These are phyloP conservation scores for Pristiophorus japonicus DNA, from an alignment of 2,113 vertebrate species.

Conservation along the genomic window DNA sequence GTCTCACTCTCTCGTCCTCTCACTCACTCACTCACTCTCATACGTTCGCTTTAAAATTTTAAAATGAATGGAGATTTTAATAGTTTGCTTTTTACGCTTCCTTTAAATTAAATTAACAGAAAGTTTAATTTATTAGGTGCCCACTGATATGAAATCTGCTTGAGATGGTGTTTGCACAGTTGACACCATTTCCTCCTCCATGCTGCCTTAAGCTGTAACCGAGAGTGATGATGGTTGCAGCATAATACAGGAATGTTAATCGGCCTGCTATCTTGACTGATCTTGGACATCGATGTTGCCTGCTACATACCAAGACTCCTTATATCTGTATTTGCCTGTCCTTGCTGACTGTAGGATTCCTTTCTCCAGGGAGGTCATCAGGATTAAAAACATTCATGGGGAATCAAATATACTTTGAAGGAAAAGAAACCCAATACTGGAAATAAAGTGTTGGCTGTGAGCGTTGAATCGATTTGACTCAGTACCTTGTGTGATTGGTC, in stretches of 20 bases:
- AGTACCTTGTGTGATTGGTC: not conserved
- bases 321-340: not conserved
- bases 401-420: not conserved
- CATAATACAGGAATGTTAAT: constrained; percentile 25
- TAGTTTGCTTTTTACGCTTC: no score
- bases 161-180: not conserved
- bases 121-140: no score
- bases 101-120: no score
- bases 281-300: constrained; percentile 10
- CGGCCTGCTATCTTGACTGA: not conserved
- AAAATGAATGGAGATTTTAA: no score
- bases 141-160: not conserved
- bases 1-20: no score
- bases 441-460: not conserved
- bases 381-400: not conserved
- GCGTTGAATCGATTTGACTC: not conserved
- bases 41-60: no score
- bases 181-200: not conserved
- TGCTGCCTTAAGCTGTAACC: not conserved
- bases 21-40: no score
- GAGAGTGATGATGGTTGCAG: constrained; percentile 9
- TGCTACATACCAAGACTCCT: constrained; percentile 13
- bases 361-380: not conserved
- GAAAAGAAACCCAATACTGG: not conserved
- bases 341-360: not conserved